Evolutionary conservation across 1,140 invertebrate species (phyloP).

Genomic region (Asbolus verrucosus): DNA sequence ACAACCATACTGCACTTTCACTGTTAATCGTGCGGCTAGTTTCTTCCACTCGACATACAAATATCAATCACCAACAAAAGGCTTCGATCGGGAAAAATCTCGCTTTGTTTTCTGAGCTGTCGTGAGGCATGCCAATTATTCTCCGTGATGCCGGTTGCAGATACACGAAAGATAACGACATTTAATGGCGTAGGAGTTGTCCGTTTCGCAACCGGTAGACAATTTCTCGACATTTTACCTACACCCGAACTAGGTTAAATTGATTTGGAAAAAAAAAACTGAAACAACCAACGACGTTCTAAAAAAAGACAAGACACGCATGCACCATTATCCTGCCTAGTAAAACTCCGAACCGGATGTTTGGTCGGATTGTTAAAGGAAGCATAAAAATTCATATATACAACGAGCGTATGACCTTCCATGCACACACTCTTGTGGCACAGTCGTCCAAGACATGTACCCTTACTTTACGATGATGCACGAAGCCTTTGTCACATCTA

Average conservation of each 20-base stretch:
- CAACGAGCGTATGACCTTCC: slow-evolving; percentile 35
- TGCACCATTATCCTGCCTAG: background rate
- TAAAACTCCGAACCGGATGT: slow-evolving; percentile 10
- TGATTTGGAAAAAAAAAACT: no score
- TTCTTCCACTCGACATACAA: no score
- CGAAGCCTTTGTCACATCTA: background rate
- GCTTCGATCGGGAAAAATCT: no score
- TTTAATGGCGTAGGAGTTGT: slow-evolving; percentile 1
- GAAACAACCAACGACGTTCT: background rate
- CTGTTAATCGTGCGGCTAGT: background rate
- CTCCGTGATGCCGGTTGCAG: background rate
- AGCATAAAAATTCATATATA: slow-evolving; percentile 36
- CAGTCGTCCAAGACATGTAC: no score
- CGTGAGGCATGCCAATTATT: slow-evolving; percentile 6
- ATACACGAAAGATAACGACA: background rate
- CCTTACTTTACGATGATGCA: no score
- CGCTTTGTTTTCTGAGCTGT: background rate
- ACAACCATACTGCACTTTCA: slow-evolving; percentile 2
- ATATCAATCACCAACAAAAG: no score
- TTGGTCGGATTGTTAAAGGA: slow-evolving; percentile 33
- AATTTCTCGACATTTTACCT: background rate
- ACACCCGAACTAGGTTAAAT: background rate
- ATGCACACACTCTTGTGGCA: background rate
- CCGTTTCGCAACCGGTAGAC: background rate
- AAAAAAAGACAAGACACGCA: background rate